phyloP scores from a whole-genome alignment of 2,113 vertebrate species.

The Theropithecus gelada region DNA sequence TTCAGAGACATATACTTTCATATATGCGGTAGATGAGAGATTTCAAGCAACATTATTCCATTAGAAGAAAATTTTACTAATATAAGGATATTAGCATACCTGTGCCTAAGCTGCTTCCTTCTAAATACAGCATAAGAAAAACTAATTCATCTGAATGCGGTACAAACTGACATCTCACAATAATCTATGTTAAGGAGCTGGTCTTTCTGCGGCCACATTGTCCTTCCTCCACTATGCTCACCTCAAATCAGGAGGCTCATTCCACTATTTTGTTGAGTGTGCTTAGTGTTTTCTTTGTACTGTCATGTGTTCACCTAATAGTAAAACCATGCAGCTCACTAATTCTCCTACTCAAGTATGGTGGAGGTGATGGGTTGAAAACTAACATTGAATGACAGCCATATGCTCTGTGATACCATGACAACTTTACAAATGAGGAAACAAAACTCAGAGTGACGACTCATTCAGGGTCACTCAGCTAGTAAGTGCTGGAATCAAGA shows the following conservation, averaged over 20 bases:
- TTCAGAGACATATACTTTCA: not conserved
- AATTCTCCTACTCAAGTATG: not conserved
- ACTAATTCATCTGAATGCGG: not conserved
- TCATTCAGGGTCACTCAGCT: not conserved
- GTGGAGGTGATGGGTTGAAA: not conserved
- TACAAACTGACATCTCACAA: not conserved
- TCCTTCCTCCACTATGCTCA: fast-evolving
- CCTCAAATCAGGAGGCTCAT: not conserved
- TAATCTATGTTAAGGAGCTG: not conserved
- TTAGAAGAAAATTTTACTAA: not conserved
- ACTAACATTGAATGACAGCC: not conserved
- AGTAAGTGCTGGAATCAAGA: not conserved
- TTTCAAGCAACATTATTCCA: not conserved
- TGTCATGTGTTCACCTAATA: not conserved
- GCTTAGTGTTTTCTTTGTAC: not conserved
- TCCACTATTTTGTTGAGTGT: not conserved
- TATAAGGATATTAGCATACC: not conserved
- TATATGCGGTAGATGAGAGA: not conserved
- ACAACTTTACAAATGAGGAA: not conserved
- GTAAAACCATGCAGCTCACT: not conserved
- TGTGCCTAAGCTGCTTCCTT: conserved; percentile 13
- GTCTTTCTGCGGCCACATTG: not conserved
- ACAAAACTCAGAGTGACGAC: not conserved
- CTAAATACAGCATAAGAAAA: conserved; percentile 3
- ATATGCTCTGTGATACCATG: not conserved